Conservation (phyloP, 2,797 vertebrate genomes). For the Cyclopterus lumpus region DNA sequence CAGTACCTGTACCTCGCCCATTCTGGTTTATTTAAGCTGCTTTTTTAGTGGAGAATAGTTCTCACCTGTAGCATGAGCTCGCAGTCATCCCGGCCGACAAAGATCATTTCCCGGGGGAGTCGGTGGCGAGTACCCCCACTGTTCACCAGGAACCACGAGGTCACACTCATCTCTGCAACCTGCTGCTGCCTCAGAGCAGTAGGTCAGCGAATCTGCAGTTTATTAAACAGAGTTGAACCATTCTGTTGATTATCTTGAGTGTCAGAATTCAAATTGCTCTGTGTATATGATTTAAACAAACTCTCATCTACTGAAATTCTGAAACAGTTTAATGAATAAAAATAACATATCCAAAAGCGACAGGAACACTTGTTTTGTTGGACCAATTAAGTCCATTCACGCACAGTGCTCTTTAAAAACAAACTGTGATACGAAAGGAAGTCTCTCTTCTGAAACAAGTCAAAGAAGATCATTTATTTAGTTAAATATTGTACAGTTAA, state of each 20-base stretch:
- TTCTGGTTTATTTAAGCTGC: background rate
- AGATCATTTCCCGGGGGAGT: slow-evolving; percentile 98
- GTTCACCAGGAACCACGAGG: slow-evolving; percentile 99
- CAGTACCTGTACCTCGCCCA: background rate
- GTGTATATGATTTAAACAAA: background rate
- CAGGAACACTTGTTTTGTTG: background rate
- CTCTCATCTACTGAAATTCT: background rate
- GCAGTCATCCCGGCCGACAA: slow-evolving; percentile 97
- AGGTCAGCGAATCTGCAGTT: background rate
- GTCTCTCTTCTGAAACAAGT: background rate
- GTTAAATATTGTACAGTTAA: background rate
- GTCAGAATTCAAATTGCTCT: background rate
- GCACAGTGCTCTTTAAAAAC: background rate
- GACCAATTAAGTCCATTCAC: background rate
- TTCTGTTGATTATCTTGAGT: background rate
- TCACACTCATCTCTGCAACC: slow-evolving; percentile 91
- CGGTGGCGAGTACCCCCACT: slow-evolving; percentile 96
- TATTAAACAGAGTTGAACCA: background rate
- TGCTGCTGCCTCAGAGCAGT: slow-evolving; percentile 40
- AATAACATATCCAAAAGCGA: background rate
- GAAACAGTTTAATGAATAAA: background rate
- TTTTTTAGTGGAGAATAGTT: background rate
- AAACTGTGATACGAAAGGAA: background rate
- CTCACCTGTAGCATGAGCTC: slow-evolving; percentile 99
- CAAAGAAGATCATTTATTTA: background rate